These are phyloP conservation scores for Protonemura montana DNA, from an alignment of 2,888 invertebrate species.

Conservation along the genomic window DNA sequence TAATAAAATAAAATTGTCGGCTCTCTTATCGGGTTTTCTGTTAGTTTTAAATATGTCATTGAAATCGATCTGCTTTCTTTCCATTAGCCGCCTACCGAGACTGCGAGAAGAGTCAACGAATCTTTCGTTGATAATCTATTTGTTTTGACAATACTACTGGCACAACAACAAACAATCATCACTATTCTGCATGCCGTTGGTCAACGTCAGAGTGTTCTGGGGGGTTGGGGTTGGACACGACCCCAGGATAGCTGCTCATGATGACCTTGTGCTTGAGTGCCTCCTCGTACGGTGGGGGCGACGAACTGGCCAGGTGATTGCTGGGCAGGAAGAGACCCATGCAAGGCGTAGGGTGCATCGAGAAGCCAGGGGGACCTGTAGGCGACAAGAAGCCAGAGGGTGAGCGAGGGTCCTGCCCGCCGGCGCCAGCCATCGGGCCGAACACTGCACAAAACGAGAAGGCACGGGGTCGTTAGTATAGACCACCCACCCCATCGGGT, in stretches of 20 bases:
- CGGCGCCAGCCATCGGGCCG: conserved; percentile 48
- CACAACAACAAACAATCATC: not conserved
- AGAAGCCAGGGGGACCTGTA: conserved; percentile 43
- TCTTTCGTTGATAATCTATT: too few species aligned
- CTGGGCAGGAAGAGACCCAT: conserved; percentile 50
- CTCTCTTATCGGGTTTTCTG: too few species aligned
- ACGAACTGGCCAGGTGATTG: conserved; percentile 42
- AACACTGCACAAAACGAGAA: conserved; percentile 48
- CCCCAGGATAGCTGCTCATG: conserved; percentile 53
- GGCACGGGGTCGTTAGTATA: not conserved
- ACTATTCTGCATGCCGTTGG: not conserved
- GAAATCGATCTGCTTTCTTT: too few species aligned
- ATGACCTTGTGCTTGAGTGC: conserved; percentile 55
- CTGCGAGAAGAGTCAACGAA: too few species aligned
- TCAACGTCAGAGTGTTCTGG: not conserved
- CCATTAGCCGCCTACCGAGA: too few species aligned
- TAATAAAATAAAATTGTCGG: too few species aligned
- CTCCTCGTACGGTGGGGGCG: conserved; percentile 54
- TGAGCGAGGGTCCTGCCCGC: conserved; percentile 44
- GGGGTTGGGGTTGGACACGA: conserved; percentile 29
- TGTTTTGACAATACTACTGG: too few species aligned
- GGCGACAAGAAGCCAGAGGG: conserved; percentile 46
- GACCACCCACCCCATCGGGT: too few species aligned
- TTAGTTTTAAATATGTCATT: too few species aligned
- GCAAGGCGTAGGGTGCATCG: conserved; percentile 50